Base-by-base conservation (phyloP, 2,888 invertebrate species). In the Morinoia aosen region DNA sequence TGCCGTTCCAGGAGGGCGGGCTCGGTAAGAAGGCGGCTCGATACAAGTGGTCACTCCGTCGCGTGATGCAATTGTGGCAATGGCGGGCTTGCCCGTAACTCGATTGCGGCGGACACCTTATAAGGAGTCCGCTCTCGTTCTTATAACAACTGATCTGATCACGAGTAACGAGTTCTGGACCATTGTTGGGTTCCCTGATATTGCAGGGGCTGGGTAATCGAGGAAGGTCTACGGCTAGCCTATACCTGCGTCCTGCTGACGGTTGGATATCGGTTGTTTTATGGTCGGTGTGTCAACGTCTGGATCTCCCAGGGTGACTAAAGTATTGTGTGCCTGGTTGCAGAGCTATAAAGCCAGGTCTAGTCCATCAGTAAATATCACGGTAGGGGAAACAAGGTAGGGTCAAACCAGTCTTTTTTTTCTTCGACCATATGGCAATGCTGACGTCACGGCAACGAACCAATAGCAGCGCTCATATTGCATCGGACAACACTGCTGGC, bases 101-200 rank as follows among this genome's bases (percentile, higher is more conserved):
- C 93, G 93, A 93, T 93, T 93, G 56, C 16, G 93, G 57, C 48
- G 4, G 93, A 56, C 93, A 57, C 57, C 93, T 93, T 48, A 93
- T 93, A 57, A 93, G 93, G 93, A 93, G 93, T 93, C 93, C 48
- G 93, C 57, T 56, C 93, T n/a, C 57, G 93, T 93, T 57, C 93
- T 57, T 93, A 57, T 93, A 90, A 90, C 90, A 90, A 33, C 57
- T 93, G 93, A 93, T 93, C 93, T 57, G 93, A 93, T 93, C 93
- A 93, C 57, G 58, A 93, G 93, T 57, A 93, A 93, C 93, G 93
- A 93, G 93, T 8, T 76, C 90, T 90, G n/a, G 93, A 56, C 93
- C 93, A 19, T 93, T 90, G 40, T 90, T 90, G 48, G 5, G 25
- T 40, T 40, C 39, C 90, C 90, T 90, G n/a, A 76, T 76, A 76